Evolutionary conservation across 1,140 invertebrate species (phyloP), one percentile per base, ranked within the genome.

Genomic region (Bradysia coprophila): DNA sequence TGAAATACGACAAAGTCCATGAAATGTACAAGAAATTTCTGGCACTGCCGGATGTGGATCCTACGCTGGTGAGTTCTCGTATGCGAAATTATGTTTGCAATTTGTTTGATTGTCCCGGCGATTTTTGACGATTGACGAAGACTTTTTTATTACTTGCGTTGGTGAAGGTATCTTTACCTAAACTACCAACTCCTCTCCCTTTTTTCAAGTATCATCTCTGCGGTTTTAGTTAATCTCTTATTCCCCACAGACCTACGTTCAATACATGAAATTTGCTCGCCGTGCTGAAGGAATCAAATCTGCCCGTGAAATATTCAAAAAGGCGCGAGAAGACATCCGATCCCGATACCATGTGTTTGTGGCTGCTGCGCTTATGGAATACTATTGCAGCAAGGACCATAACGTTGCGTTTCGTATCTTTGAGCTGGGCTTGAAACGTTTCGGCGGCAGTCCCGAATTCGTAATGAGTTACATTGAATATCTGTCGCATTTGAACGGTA

Each of bases 361-460:
- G 2, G 83, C 92, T 1, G 93, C 94, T 13, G 92, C 94, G 1
- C 66, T 97, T 0, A 98, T 98, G 91, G 96, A 99, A 66, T 98
- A 98, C 62, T 98, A 97, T 56, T 98, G 93, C 58, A 96, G 87
- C 41, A 99, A 99, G 71, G 94, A 98, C 62, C 94, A 96, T 64
- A 92, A 91, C 58, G 90, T 98, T 42, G 94, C 95, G 1, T 93
- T 97, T 56, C 77, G 92, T 48, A 98, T 98, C 50, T 98, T 98
- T 64, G 94, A 98, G 64, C 67, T 98, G 18, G 96, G 94, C 1
- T 65, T 98, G 13, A 98, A 98, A 62, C 95, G 94, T 59, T 98
- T 92, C 64, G 82, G 80, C 0, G 81, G 90, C 51, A 85, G 88
- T 59, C 83, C 92, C 0, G 90, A 97, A 51, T 99, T 95, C 57